Conservation (phyloP, 2,797 vertebrate species). For the Petrocephalus sullivani region DNA sequence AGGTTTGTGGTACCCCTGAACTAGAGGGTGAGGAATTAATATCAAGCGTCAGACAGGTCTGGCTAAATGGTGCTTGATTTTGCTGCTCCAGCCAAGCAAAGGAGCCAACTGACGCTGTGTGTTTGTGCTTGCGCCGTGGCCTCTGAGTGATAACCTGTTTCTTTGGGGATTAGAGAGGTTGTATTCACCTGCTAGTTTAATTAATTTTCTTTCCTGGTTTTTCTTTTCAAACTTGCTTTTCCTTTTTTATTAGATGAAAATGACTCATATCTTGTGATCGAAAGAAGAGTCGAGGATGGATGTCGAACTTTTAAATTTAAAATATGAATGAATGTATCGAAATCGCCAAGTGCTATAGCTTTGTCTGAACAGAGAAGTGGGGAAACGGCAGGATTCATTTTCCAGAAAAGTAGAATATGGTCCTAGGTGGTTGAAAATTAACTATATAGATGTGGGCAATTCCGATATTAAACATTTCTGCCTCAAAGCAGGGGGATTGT, state of each 20-base stretch:
- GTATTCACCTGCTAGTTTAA: not conserved
- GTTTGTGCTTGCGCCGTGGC: not conserved
- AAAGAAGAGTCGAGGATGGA: not conserved
- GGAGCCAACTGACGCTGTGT: not conserved
- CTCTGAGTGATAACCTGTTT: not conserved
- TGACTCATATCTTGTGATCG: not conserved
- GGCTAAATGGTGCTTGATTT: not conserved
- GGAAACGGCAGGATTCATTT: not conserved
- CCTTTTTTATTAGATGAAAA: not conserved
- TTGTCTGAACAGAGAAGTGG: not conserved
- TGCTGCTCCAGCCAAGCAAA: not conserved
- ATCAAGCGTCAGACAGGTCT: not conserved
- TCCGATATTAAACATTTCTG: not conserved
- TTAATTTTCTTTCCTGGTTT: not conserved
- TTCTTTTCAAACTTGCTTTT: not conserved
- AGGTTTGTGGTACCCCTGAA: not conserved
- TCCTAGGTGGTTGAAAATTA: not conserved
- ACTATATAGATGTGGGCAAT: not conserved
- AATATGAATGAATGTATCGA: not conserved
- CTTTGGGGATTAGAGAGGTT: not conserved
- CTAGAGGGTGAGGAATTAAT: not conserved
- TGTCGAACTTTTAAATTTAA: not conserved
- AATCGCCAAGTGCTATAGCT: not conserved
- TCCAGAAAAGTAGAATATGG: not conserved
- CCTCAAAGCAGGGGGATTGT: not conserved